Conservation (phyloP, 2,888 invertebrate species). For the Nemotelus nigrinus region DNA sequence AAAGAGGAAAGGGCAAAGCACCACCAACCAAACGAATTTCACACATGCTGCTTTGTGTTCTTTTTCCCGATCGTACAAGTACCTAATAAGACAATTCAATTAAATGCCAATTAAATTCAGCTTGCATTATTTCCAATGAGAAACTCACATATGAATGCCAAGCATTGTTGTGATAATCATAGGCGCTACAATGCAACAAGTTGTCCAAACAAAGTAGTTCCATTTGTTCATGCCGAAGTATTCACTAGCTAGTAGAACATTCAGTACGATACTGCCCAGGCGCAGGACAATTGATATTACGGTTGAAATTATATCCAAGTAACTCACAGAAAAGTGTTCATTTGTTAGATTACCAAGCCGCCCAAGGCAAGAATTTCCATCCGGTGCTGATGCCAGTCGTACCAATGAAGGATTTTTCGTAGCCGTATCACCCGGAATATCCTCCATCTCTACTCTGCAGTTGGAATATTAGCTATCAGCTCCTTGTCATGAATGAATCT, state of each 20-base stretch:
- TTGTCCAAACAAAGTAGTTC: slow-evolving; percentile 58
- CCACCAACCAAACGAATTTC: slow-evolving; percentile 54
- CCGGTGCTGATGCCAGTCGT: not conserved
- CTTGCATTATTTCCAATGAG: not conserved
- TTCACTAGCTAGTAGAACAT: slow-evolving; percentile 55
- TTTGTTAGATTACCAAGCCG: not conserved
- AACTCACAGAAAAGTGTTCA: slow-evolving; percentile 51
- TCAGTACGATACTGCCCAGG: slow-evolving; percentile 55
- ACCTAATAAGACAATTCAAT: slow-evolving; percentile 51
- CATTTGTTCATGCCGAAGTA: slow-evolving; percentile 56
- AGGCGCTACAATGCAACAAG: slow-evolving; percentile 57
- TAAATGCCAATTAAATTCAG: not conserved
- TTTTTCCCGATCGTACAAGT: slow-evolving; percentile 56
- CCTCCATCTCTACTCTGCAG: not conserved
- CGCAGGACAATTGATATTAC: slow-evolving; percentile 57
- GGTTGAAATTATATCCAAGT: slow-evolving; percentile 56
- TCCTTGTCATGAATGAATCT: too few species aligned
- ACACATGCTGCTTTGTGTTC: slow-evolving; percentile 51
- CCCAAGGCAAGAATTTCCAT: slow-evolving; percentile 6
- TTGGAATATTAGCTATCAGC: not conserved
- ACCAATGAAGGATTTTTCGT: not conserved
- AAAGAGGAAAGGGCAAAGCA: slow-evolving; percentile 57
- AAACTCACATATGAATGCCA: slow-evolving; percentile 58
- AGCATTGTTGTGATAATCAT: slow-evolving; percentile 57
- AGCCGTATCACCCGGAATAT: not conserved